Evolutionary conservation across 2,797 vertebrate genomes (phyloP).

Genomic region (Sebastes ruberrimus): DNA sequence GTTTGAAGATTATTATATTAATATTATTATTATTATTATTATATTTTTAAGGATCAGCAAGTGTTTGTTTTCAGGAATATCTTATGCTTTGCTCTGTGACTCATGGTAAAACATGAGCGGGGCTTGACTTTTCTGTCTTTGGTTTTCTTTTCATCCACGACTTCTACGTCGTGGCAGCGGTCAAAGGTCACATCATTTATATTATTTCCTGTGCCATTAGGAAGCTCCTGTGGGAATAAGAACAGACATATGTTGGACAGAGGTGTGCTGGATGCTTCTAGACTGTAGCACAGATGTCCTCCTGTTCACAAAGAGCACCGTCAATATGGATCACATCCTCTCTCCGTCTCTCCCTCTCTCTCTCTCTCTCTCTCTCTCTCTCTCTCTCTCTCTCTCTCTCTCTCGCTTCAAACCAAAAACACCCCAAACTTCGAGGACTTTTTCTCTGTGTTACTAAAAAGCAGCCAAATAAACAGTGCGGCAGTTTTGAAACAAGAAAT

Average conservation of each 20-base stretch:
- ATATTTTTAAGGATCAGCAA: too few species aligned
- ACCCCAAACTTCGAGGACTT: neutral
- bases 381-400: neutral
- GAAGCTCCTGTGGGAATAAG: slow-evolving; percentile 36
- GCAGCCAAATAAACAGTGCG: neutral
- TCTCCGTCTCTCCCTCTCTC: neutral
- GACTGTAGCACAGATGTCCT: slow-evolving; percentile 50
- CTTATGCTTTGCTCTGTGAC: neutral
- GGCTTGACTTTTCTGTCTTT: neutral
- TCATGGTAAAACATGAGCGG: neutral
- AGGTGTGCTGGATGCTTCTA: slow-evolving; percentile 47
- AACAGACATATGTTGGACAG: slow-evolving; percentile 58
- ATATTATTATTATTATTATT: too few species aligned
- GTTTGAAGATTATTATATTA: neutral
- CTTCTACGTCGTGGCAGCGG: neutral
- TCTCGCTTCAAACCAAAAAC: neutral
- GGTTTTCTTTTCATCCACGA: neutral
- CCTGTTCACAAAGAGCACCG: slow-evolving; percentile 24
- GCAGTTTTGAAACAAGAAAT: neutral
- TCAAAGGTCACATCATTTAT: neutral
- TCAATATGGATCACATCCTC: slow-evolving; percentile 49
- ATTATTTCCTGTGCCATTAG: neutral
- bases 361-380: too few species aligned
- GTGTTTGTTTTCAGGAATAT: neutral
- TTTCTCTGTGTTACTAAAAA: neutral